These are phyloP conservation scores for Hippocampus zosterae DNA, from an alignment of 2,113 vertebrate species.

Conservation along the genomic window DNA sequence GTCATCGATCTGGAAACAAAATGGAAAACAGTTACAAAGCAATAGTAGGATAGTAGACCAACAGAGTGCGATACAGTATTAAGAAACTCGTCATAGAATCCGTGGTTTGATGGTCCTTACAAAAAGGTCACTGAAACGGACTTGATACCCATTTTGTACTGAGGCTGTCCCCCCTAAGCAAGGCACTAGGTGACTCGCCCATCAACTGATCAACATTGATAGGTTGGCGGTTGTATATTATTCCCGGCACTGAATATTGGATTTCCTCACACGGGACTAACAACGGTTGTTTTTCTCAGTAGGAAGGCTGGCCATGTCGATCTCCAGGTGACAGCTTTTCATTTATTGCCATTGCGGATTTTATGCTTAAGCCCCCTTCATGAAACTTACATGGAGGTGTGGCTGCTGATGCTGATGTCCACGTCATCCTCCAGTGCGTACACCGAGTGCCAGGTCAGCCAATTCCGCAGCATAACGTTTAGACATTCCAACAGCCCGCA, in stretches of 20 bases:
- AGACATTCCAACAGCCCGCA: slow-evolving; percentile 85
- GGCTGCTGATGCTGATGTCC: slow-evolving; percentile 69
- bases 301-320: too few species aligned
- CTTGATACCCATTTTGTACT: not conserved
- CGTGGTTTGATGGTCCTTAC: not conserved
- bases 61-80: not conserved
- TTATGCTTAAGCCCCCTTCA: not conserved
- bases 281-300: not conserved
- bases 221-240: too few species aligned
- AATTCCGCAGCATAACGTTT: slow-evolving; percentile 83
- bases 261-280: not conserved
- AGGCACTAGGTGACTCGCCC: too few species aligned
- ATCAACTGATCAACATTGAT: not conserved
- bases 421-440: slow-evolving; percentile 65
- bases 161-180: not conserved
- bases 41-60: not conserved
- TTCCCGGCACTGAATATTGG: not conserved
- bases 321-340: not conserved
- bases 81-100: not conserved
- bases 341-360: not conserved
- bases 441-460: slow-evolving; percentile 78
- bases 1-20: slow-evolving; percentile 75
- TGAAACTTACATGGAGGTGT: slow-evolving; percentile 68
- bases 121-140: not conserved
- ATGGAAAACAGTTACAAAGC: not conserved